These are phyloP conservation scores for Sipha flava DNA, from an alignment of 1,140 invertebrate species.

Conservation along the genomic window DNA sequence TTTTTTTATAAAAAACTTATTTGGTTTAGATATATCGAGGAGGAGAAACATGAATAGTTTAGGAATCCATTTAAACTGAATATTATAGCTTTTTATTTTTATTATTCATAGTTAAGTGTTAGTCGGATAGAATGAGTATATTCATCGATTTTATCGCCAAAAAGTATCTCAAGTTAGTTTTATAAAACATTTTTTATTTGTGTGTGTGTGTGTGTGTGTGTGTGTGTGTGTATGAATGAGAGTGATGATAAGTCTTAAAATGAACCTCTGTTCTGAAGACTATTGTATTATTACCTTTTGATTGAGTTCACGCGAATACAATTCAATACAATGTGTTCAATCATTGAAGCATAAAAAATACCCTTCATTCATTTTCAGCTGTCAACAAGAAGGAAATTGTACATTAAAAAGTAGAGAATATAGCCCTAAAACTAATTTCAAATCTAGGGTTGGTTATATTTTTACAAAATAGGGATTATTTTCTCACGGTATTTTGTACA, in stretches of 20 bases:
- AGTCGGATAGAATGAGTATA: neutral
- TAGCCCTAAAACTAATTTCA: neutral
- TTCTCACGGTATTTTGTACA: neutral
- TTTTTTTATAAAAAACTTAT: no score
- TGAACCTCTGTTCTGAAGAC: neutral
- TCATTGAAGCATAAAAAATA: neutral
- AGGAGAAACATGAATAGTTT: no score
- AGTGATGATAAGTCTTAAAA: neutral
- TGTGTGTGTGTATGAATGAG: no score
- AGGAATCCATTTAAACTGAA: no score
- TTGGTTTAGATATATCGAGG: no score
- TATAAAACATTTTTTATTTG: neutral
- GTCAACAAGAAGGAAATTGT: neutral
- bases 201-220: no score
- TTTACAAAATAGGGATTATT: neutral
- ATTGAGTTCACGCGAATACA: neutral
- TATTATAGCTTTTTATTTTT: neutral
- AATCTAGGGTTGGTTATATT: neutral
- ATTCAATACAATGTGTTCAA: neutral
- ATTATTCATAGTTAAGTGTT: neutral
- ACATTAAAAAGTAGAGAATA: conserved; percentile 3
- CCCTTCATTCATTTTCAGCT: conserved; percentile 10
- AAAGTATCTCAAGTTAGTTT: neutral
- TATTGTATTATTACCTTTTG: neutral
- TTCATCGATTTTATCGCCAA: neutral